These are phyloP conservation scores for Catharus fuscescens DNA, from an alignment of 2,113 vertebrate genomes.

Conservation along the genomic window DNA sequence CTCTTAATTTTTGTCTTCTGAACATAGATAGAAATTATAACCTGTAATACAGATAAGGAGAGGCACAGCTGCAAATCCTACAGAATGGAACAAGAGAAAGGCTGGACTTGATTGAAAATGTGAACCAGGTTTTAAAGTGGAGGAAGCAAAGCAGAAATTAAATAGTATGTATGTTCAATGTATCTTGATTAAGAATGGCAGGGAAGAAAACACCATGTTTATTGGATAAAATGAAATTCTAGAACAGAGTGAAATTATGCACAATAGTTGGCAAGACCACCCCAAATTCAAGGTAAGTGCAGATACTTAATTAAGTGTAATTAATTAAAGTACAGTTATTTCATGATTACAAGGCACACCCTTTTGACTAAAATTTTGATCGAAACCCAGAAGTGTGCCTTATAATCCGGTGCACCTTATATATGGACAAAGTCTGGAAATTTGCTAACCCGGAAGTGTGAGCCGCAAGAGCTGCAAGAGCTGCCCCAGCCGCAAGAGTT, in stretches of 20 bases:
- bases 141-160: not conserved
- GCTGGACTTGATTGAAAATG: not conserved
- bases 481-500: no score
- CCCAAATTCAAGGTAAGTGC: not conserved
- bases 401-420: no score
- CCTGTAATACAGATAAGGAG: not conserved
- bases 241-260: not conserved
- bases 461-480: no score
- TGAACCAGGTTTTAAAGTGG: not conserved
- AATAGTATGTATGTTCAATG: not conserved
- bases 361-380: no score
- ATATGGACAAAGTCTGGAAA: no score
- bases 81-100: not conserved
- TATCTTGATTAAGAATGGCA: not conserved
- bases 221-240: not conserved
- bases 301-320: not conserved
- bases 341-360: no score
- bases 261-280: not conserved
- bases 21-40: not conserved
- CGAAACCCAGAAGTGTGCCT: no score
- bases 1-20: not conserved
- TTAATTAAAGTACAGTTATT: no score
- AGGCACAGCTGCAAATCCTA: not conserved
- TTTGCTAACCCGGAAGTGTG: no score
- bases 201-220: not conserved